Evolutionary conservation across 2,113 vertebrate species (phyloP).

Genomic region (Corythornis cristatus): DNA sequence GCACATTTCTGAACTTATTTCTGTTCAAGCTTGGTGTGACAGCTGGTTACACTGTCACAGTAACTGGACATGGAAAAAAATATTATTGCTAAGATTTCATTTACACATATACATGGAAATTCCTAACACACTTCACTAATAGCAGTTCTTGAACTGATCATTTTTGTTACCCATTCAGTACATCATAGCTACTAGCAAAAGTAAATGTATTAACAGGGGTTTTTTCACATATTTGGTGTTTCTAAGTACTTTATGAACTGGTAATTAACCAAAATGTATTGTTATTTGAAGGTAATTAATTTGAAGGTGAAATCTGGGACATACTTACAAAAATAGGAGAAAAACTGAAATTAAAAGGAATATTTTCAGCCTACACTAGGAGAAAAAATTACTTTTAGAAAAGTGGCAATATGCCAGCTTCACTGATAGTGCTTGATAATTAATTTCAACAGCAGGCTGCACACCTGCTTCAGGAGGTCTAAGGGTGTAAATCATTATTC

Average conservation of each 20-base stretch:
- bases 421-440: constrained; percentile 18
- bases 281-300: not conserved
- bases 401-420: constrained; percentile 20
- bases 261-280: not conserved
- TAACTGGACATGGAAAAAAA: not conserved
- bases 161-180: not conserved
- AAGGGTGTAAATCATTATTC: not conserved
- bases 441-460: constrained; percentile 35
- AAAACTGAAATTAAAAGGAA: not conserved
- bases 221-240: not conserved
- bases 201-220: accelerated
- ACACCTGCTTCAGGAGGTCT: constrained; percentile 31
- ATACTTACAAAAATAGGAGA: not conserved
- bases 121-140: not conserved
- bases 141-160: accelerated
- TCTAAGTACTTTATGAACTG: not conserved
- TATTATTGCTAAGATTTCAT: not conserved
- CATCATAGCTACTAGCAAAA: not conserved
- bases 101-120: not conserved
- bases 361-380: not conserved
- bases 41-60: not conserved
- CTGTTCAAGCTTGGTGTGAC: not conserved
- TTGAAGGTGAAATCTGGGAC: not conserved
- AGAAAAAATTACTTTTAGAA: constrained; percentile 13
- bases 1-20: not conserved